Evolutionary conservation across 2,113 vertebrate genomes (phyloP), one percentile per base, ranked within the genome.

Genomic region (Lipotes vexillifer): DNA sequence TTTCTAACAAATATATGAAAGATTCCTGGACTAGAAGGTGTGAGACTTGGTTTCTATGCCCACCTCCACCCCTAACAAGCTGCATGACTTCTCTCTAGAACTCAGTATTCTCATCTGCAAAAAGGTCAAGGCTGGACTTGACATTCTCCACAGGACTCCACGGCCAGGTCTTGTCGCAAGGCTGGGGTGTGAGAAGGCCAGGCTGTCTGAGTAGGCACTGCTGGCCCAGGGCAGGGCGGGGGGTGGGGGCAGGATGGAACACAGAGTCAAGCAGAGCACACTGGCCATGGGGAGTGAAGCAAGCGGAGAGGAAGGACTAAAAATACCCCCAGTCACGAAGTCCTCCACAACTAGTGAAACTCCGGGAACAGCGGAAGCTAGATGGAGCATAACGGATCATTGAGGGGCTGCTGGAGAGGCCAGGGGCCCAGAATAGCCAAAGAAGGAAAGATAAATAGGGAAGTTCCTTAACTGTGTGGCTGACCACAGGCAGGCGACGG

Each of bases 371-470:
- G 61, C 57, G 66, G 90, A 91, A 97, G 88, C 80, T 80, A 92
- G 98, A 77, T n/a, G 6, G 90, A 86, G 41, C 38, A 57, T 95
- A 98, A 94, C 0, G 0, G 95, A 80, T 97, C 97, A 25, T 8
- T 88, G 88, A 97, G 94, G 86, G 96, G 33, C 59, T 94, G 92
- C 66, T 0, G 15, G 85, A 93, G 94, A 96, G 93, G 90, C 1
- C 8, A 57, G 96, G 86, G 82, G 94, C 94, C 92, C 96, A 97
- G 97, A 98, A 98, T 66, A 98, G 97, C 95, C 81, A 3, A 96
- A 95, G 88, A 98, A 98, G 83, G 90, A 98, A 98, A 96, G 96
- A 98, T 83, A 97, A 98, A 98, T 65, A 96, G 85, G 86, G 95
- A 96, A 98, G 96, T 65, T 95, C 97, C 97, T 98, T 96, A 98